Base-by-base conservation (phyloP, 2,797 vertebrate species). In the Acrossocheilus fasciatus region DNA sequence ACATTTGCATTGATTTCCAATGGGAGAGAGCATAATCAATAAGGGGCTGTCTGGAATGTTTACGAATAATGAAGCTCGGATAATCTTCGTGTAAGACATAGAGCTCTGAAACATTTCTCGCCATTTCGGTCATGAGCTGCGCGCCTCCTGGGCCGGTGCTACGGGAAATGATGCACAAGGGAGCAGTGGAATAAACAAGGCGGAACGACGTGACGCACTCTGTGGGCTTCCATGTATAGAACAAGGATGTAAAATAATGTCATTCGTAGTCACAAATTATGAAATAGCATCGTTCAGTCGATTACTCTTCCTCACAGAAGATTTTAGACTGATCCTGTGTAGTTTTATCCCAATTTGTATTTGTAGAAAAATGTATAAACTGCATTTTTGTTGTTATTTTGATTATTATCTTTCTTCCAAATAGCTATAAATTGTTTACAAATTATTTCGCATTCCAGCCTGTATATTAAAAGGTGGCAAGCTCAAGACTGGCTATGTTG, bases 1-100 rank as follows among this genome's bases (percentile, higher is more conserved):
- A 89, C 88, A 86, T 88, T 64, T 36, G 12, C 43, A 90, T 93
- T 83, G 91, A 92, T 92, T 90, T 90, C 86, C 88, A 82, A 91
- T 92, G 70, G n/a, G 85, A 23, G 78, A 84, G 36, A 50, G 87
- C 47, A 26, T 64, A 78, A 89, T 90, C 89, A 87, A 87, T 90
- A 86, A 82, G 66, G 59, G 39, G 85, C 68, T 84, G 64, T 85
- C 41, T 75, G 26, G 87, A 79, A 86, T 85, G 82, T 84, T 85
- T 81, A 76, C 80, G 82, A 85, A 84, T 57, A 82, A 80, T 84
- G 78, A 68, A 86, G 73, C n/a, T 57, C 41, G 82, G 41, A 81
- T 62, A 74, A 83, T 82, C 84, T 88, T 62, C 41, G 50, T 50
- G 78, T 73, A 77, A 73, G 84, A 70, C 82, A 87, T 73, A 82